A percentile compares a stretch with the other conserved stretches of the same genome.
These are phyloP conservation scores for Lates japonicus DNA, from an alignment of 2,797 vertebrate genomes.

Conservation along the genomic window DNA sequence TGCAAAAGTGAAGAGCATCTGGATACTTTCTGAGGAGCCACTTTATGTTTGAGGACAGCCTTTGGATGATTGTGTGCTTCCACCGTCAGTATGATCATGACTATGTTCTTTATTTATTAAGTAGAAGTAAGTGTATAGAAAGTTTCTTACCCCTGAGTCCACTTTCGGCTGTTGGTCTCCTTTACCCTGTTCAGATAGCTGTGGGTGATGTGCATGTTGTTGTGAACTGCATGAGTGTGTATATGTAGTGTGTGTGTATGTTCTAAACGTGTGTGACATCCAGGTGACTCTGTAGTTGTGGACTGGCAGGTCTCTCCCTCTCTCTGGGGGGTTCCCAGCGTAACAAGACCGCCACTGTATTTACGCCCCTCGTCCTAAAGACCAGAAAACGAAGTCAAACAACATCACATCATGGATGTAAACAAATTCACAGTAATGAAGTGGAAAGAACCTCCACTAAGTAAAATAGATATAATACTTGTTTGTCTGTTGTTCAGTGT, in stretches of 20 bases:
- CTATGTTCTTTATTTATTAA: background rate
- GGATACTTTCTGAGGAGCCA: too few species aligned
- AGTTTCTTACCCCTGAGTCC: conserved; percentile 82
- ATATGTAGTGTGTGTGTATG: conserved; percentile 35
- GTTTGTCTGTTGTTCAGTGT: conserved; percentile 33
- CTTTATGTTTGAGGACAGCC: background rate
- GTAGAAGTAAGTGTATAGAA: conserved; percentile 19
- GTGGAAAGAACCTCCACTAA: conserved; percentile 19
- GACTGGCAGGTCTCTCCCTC: conserved; percentile 82
- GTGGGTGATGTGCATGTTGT: conserved; percentile 55
- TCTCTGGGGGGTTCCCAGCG: conserved; percentile 82
- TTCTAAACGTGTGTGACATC: conserved; percentile 66
- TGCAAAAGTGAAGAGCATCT: background rate
- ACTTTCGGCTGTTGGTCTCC: conserved; percentile 82
- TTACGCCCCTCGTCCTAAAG: conserved; percentile 60
- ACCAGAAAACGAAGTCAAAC: conserved; percentile 45
- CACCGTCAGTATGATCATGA: background rate
- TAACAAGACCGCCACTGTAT: conserved; percentile 64
- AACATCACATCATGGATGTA: conserved; percentile 11
- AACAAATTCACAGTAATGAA: conserved; percentile 23
- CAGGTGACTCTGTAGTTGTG: conserved; percentile 87
- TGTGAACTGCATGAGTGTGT: conserved; percentile 41
- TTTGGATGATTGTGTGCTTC: background rate
- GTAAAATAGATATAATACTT: conserved; percentile 12
- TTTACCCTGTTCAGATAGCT: conserved; percentile 63